Conservation (phyloP, 2,888 invertebrate genomes). For the Taenaris catops region DNA sequence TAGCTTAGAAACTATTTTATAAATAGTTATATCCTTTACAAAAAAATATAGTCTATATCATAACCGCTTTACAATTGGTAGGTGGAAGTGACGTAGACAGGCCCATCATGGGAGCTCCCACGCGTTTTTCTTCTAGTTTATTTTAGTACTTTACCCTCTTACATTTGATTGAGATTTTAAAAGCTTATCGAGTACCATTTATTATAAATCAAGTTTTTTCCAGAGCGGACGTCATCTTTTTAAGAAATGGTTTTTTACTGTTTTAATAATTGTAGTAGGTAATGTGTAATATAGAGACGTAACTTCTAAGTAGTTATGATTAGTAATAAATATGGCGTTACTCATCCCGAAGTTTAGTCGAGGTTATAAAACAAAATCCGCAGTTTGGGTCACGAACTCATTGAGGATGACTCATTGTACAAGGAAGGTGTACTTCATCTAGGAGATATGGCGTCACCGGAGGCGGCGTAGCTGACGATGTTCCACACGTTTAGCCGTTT, state of each 20-base stretch:
- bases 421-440: slow-evolving; percentile 53
- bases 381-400: slow-evolving; percentile 63
- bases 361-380: slow-evolving; percentile 57
- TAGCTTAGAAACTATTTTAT: too few relatives aligned
- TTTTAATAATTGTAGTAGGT: slow-evolving; percentile 24
- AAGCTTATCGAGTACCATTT: slow-evolving; percentile 1
- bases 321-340: slow-evolving; percentile 31
- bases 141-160: too few relatives aligned
- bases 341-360: slow-evolving; percentile 47
- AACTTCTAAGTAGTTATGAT: slow-evolving; percentile 29
- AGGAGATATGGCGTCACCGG: slow-evolving; percentile 65
- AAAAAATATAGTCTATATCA: too few relatives aligned
- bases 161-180: not conserved
- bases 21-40: too few relatives aligned
- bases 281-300: slow-evolving; percentile 16
- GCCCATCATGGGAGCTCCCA: too few relatives aligned
- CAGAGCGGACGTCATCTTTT: slow-evolving; percentile 2
- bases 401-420: slow-evolving; percentile 56
- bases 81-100: too few relatives aligned
- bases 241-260: slow-evolving; percentile 23
- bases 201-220: slow-evolving; percentile 1
- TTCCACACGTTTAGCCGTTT: slow-evolving; percentile 24
- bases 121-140: too few relatives aligned
- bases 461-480: slow-evolving; percentile 18
- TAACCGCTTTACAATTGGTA: too few relatives aligned